phyloP scores from a whole-genome alignment of 1,140 invertebrate species.

The Nasonia vitripennis region DNA sequence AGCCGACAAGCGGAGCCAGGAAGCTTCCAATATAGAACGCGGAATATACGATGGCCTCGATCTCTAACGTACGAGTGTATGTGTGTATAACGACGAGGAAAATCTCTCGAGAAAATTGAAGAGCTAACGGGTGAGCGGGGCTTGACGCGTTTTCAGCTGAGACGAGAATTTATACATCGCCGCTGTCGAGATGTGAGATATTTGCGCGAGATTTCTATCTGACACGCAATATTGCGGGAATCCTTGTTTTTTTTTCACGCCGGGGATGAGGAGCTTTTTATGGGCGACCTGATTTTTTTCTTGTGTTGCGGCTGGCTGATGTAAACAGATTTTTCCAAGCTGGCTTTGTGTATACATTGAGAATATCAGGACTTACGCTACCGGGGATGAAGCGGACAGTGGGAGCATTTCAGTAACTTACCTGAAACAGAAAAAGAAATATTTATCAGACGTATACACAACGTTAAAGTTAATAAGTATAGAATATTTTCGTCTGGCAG shows the following conservation, averaged over 20 bases:
- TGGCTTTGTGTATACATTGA: neutral
- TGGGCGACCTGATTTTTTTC: neutral
- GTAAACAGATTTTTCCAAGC: neutral
- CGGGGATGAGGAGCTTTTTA: neutral
- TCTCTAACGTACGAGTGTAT: neutral
- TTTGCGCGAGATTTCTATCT: neutral
- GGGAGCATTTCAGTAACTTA: conserved; percentile 23
- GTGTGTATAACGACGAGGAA: neutral
- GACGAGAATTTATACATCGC: conserved; percentile 14
- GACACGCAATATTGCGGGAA: neutral
- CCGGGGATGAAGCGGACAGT: neutral
- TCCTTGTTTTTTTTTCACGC: neutral
- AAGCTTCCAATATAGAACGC: conserved; percentile 11
- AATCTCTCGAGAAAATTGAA: conserved; percentile 50
- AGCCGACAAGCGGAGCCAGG: conserved; percentile 1
- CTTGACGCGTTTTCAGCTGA: neutral
- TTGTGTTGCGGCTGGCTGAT: neutral
- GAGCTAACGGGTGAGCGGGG: conserved; percentile 15
- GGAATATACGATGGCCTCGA: conserved; percentile 28
- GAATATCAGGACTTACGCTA: neutral
- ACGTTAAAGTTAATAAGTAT: neutral
- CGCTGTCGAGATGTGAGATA: neutral
- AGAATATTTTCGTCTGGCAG: neutral
- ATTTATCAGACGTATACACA: neutral
- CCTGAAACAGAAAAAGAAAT: conserved; percentile 30